Evolutionary conservation across 2,113 vertebrate species (phyloP).

Genomic region (Athene noctua): DNA sequence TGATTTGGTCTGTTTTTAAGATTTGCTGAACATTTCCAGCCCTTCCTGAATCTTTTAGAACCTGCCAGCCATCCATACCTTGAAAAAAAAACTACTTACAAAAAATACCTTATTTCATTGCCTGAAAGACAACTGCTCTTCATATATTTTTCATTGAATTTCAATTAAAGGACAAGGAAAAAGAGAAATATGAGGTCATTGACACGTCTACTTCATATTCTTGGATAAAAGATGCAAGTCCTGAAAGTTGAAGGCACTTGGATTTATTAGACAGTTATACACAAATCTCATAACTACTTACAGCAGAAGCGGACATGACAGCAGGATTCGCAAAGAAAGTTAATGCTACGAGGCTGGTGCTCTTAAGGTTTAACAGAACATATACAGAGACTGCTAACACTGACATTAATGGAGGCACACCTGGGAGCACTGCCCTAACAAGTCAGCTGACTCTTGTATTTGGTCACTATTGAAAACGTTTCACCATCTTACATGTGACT

Average conservation of each 20-base stretch:
- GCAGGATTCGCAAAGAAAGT: background rate
- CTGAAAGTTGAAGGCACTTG: background rate
- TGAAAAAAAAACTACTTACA: too few species aligned
- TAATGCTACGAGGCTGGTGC: background rate
- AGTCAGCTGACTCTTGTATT: background rate
- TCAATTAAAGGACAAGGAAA: background rate
- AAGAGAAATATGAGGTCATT: background rate
- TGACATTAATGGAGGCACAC: background rate
- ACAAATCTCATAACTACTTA: background rate
- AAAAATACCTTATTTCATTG: background rate
- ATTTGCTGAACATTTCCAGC: too few species aligned
- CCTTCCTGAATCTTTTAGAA: background rate
- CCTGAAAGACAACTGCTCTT: background rate
- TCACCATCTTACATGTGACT: background rate
- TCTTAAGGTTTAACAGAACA: background rate
- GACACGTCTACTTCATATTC: background rate
- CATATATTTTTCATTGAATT: background rate
- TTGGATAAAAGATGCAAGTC: background rate
- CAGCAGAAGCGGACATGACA: background rate
- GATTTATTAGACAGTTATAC: background rate
- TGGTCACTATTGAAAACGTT: background rate
- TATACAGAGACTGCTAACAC: rapidly evolving
- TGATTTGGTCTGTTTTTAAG: background rate
- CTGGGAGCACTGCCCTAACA: background rate
- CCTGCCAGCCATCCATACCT: background rate